phyloP scores from a whole-genome alignment of 2,113 vertebrate genomes.

The Poeciliopsis occidentalis region DNA sequence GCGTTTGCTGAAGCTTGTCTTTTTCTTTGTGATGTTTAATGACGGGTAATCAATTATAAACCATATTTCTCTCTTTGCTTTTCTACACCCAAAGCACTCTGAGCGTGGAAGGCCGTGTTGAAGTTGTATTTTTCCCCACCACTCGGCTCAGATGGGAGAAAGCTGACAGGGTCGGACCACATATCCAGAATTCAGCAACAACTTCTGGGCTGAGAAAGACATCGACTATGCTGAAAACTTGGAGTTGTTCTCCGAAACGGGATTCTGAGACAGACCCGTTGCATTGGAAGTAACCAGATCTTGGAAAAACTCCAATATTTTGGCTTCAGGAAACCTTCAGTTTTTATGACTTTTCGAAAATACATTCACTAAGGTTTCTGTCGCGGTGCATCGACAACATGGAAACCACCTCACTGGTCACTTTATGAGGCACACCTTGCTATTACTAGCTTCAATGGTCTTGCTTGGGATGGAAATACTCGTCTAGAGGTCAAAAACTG shows the following conservation, averaged over 20 bases:
- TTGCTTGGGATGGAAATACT: too few relatives aligned
- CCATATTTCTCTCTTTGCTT: constrained; percentile 48
- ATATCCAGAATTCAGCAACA: constrained; percentile 23
- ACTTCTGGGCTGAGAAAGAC: background rate
- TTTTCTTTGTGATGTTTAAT: constrained; percentile 73
- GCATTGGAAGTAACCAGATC: too few relatives aligned
- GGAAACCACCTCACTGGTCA: background rate
- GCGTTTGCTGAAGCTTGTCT: constrained; percentile 38
- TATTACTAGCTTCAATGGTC: too few relatives aligned
- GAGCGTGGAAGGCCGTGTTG: constrained; percentile 29
- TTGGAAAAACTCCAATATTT: background rate
- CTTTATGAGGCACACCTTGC: background rate
- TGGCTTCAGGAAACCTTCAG: background rate
- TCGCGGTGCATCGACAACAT: background rate
- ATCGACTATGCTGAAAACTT: background rate
- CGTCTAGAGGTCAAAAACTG: too few relatives aligned
- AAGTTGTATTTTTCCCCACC: constrained; percentile 28
- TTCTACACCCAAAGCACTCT: constrained; percentile 47
- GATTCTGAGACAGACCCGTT: background rate
- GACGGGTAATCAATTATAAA: constrained; percentile 64
- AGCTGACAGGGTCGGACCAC: constrained; percentile 8
- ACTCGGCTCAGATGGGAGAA: constrained; percentile 3
- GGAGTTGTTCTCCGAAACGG: background rate
- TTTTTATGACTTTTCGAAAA: background rate
- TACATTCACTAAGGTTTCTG: background rate